Evolutionary conservation across 2,888 invertebrate species (phyloP), one percentile per base, ranked within the genome.

Genomic region (Ommatoiulus sabulosus): DNA sequence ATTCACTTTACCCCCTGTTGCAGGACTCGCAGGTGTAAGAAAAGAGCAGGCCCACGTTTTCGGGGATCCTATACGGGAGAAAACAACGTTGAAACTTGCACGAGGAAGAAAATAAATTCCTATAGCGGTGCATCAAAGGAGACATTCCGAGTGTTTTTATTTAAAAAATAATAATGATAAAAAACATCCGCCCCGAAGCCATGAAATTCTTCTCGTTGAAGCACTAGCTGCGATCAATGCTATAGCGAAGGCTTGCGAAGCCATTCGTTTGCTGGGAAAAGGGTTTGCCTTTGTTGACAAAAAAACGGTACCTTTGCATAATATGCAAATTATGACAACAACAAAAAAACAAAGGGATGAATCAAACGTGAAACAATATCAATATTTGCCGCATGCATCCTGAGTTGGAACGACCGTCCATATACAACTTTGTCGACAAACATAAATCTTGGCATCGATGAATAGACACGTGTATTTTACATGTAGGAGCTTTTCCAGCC

Each of bases 1-100:
- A 72, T 72, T 72, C 72, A 72, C 72, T 72, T 72, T 72, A 72
- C 72, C 72, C 72, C 72, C 72, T 72, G 72, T 72, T 72, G 72
- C 72, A 72, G 24, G n/a, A 24, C 72, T 72, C 8, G 72, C 72
- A 72, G 72, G 72, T 72, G 72, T 72, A 72, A 72, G 15, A 72
- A 72, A 24, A 63, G 72, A 3, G 20, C 24, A 10, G 72, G 72
- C 0, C n/a, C 24, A 24, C 72, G 20, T 72, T 72, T 52, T 72
- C 24, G 72, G 6, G 72, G 72, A 72, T 72, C 24, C 20, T 24
- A n/a, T n/a, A 20, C 24, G 7, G 17, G 1, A 15, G 17, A n/a
- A 63, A 52, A 52, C 12, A 63, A 6, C 63, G n/a, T 17, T 17
- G 15, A 63, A 4, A 63, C 63, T 63, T 5, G 63, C 63, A 20